phyloP scores from a whole-genome alignment of 2,113 vertebrate species.

The Henicopernis longicauda region DNA sequence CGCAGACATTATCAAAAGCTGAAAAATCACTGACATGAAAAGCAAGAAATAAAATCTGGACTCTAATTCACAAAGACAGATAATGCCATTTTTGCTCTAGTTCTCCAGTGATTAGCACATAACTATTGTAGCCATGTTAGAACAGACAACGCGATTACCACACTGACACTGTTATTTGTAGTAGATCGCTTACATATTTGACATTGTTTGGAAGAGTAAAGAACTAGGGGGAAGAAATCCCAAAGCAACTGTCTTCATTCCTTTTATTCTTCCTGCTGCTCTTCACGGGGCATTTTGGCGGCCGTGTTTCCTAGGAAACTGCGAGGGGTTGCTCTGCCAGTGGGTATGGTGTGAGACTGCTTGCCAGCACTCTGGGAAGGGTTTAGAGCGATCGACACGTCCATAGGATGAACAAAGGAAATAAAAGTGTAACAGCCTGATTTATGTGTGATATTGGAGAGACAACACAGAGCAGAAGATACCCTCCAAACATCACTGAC shows the following conservation, averaged over 20 bases:
- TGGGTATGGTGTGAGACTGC: neutral
- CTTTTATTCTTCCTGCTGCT: neutral
- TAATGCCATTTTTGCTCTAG: neutral
- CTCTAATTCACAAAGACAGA: neutral
- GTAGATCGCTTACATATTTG: neutral
- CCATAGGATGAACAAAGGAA: neutral
- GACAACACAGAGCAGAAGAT: neutral
- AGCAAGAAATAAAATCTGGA: neutral
- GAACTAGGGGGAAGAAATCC: neutral
- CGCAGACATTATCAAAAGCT: neutral
- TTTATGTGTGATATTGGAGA: neutral
- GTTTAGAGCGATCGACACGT: neutral
- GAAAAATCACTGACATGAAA: neutral
- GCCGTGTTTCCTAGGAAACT: slow-evolving; percentile 61
- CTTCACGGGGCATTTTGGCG: neutral
- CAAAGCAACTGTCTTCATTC: neutral
- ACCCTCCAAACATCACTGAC: too few relatives aligned
- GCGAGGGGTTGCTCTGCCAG: neutral
- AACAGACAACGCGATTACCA: neutral
- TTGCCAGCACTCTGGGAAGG: neutral
- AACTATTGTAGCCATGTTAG: neutral
- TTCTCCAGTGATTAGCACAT: neutral
- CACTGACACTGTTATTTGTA: neutral
- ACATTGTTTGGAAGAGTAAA: neutral
- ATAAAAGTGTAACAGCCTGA: neutral